A percentile compares a stretch with the other conserved stretches of the same genome.
These are phyloP conservation scores for Capitella teleta DNA, from an alignment of 1,140 invertebrate genomes.

Conservation along the genomic window DNA sequence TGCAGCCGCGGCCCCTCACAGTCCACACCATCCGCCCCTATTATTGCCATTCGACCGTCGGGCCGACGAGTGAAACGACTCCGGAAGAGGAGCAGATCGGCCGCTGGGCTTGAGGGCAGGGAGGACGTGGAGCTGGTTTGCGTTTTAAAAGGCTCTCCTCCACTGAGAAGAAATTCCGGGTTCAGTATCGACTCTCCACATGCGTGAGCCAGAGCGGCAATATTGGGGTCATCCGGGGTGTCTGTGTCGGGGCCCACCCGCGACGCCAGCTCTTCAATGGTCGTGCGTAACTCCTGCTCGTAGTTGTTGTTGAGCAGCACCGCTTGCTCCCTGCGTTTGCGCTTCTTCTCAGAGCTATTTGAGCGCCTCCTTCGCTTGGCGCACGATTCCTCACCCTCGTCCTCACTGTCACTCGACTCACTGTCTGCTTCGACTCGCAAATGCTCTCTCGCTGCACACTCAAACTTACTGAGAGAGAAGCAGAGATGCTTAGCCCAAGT, in stretches of 20 bases:
- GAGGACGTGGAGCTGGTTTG: constrained; percentile 11
- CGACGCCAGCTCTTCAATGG: constrained; percentile 33
- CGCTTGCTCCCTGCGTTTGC: not conserved
- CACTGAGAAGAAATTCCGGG: constrained; percentile 63
- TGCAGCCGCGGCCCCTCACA: constrained; percentile 2
- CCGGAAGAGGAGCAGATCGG: constrained; percentile 37
- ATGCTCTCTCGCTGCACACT: constrained; percentile 73
- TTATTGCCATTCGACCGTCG: constrained; percentile 38
- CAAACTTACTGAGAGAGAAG: constrained; percentile 88
- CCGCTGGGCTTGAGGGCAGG: constrained; percentile 8
- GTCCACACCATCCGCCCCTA: constrained; percentile 35
- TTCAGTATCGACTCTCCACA: constrained; percentile 72
- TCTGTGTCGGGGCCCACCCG: constrained; percentile 26
- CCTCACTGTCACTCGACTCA: constrained; percentile 22
- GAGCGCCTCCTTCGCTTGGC: not conserved
- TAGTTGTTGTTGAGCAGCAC: no score
- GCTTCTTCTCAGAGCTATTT: not conserved
- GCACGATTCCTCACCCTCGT: no score
- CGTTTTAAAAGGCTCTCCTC: constrained; percentile 37
- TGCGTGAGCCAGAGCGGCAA: constrained; percentile 66
- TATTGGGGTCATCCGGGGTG: constrained; percentile 52
- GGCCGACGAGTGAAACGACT: constrained; percentile 33
- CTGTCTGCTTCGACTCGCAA: constrained; percentile 30
- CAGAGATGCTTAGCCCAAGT: constrained; percentile 91
- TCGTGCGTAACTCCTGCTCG: constrained; percentile 26